phyloP scores from a whole-genome alignment of 1,140 invertebrate species.

The Drosophila gunungcola region DNA sequence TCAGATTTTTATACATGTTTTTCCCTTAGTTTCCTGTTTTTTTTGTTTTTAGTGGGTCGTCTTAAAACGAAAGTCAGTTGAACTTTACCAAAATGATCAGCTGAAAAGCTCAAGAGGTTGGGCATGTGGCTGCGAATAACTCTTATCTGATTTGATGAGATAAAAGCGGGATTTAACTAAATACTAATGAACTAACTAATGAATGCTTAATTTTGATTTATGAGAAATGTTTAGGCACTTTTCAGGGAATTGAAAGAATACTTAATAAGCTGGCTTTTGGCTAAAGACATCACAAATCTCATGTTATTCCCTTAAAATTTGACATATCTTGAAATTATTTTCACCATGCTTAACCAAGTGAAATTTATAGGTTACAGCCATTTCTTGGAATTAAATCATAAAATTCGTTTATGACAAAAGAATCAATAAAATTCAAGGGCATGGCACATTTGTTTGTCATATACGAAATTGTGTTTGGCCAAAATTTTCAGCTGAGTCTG shows the following conservation, averaged over 20 bases:
- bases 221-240: neutral
- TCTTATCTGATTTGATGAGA: constrained; percentile 39
- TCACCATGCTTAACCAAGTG: constrained; percentile 5
- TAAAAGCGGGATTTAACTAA: constrained; percentile 7
- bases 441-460: neutral
- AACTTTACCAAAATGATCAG: constrained; percentile 46
- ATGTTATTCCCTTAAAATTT: neutral
- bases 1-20: constrained; percentile 8
- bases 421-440: constrained; percentile 27
- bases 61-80: constrained; percentile 56
- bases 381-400: constrained; percentile 22
- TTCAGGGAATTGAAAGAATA: neutral
- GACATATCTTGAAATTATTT: neutral
- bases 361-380: neutral
- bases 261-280: neutral
- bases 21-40: constrained; percentile 28
- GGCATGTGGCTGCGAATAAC: constrained; percentile 24
- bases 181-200: constrained; percentile 22
- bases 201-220: constrained; percentile 16
- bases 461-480: constrained; percentile 24
- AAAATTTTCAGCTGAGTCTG: constrained; percentile 40
- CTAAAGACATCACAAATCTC: neutral
- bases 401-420: neutral
- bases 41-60: constrained; percentile 57
- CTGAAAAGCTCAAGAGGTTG: constrained; percentile 18